These are phyloP conservation scores for Diachasmimorpha longicaudata DNA, from an alignment of 1,140 invertebrate genomes.

Conservation along the genomic window DNA sequence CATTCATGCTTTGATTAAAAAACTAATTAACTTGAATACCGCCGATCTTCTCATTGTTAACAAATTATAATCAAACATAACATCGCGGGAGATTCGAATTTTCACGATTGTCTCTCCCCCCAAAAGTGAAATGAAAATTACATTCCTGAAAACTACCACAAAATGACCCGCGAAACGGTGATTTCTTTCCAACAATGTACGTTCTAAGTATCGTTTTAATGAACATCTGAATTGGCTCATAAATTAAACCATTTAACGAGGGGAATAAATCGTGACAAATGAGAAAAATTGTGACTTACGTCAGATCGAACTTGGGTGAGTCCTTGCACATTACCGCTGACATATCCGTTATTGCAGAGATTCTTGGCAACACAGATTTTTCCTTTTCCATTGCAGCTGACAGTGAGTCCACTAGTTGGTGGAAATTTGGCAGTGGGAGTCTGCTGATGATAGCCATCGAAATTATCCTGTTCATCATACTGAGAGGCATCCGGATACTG, in stretches of 20 bases:
- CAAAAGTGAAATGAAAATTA: no score
- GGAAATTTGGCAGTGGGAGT: not conserved
- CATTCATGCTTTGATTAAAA: no score
- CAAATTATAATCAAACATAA: no score
- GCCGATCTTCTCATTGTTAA: no score
- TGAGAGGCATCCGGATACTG: not conserved
- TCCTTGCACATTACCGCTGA: slow-evolving; percentile 57
- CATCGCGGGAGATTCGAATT: no score
- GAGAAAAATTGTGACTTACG: slow-evolving; percentile 43
- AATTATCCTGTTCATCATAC: not conserved
- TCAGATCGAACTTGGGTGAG: slow-evolving; percentile 58
- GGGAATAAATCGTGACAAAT: not conserved
- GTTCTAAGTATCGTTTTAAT: no score
- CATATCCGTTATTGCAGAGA: slow-evolving; percentile 66
- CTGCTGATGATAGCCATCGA: not conserved
- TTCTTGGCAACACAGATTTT: slow-evolving; percentile 65
- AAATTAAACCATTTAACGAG: no score
- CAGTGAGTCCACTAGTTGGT: slow-evolving; percentile 24
- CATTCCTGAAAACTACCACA: no score
- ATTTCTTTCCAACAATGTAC: no score
- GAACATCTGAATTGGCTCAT: not conserved
- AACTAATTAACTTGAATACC: no score
- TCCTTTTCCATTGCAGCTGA: slow-evolving; percentile 61
- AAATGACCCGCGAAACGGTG: no score
- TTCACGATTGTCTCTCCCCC: no score